phyloP scores from a whole-genome alignment of 2,113 vertebrate species.

The Anarhynchus alexandrinus region DNA sequence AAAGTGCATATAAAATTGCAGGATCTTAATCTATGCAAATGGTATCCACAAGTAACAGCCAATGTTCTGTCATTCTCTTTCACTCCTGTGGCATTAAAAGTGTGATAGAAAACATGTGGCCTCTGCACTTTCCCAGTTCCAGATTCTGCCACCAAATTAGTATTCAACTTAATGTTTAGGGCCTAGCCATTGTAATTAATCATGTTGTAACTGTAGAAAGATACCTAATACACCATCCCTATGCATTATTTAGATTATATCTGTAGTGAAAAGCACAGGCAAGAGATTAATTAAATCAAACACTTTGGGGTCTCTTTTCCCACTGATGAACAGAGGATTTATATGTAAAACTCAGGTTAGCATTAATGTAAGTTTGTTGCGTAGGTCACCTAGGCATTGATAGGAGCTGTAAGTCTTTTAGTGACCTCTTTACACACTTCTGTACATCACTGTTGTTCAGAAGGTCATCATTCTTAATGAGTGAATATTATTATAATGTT shows the following conservation, averaged over 20 bases:
- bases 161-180: conserved; percentile 58
- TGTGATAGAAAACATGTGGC: neutral
- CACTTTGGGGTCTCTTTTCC: conserved; percentile 29
- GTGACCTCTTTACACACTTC: neutral
- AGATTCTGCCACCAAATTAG: conserved; percentile 58
- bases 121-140: conserved; percentile 27
- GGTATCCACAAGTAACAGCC: neutral
- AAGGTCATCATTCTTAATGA: neutral
- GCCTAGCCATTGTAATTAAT: conserved; percentile 68
- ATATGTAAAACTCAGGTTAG: conserved; percentile 14
- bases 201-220: conserved; percentile 52
- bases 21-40: neutral
- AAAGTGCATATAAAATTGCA: neutral
- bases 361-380: neutral
- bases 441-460: neutral
- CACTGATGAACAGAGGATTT: conserved; percentile 35
- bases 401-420: neutral
- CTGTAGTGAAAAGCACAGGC: conserved; percentile 10
- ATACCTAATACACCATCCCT: conserved; percentile 49
- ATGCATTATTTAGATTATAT: conserved; percentile 70
- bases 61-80: conserved; percentile 6
- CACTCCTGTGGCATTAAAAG: conserved; percentile 1
- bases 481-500: neutral
- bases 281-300: conserved; percentile 70
- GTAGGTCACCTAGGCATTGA: neutral